phyloP scores from a whole-genome alignment of 2,797 vertebrate species.

The Myripristis jacobus region DNA sequence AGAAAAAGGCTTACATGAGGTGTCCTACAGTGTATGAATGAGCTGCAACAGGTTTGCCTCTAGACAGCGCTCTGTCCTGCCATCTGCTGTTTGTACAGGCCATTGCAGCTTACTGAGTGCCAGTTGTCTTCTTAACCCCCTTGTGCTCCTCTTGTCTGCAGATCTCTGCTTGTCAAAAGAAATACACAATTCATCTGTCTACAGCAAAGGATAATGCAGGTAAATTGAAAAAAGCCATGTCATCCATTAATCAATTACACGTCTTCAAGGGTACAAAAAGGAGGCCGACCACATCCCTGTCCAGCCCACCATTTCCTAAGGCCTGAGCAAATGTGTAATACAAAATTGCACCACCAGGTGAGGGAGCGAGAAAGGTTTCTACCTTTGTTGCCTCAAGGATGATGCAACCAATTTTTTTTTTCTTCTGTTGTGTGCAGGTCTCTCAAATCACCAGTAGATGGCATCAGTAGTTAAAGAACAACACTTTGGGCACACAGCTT shows the following conservation, averaged over 20 bases:
- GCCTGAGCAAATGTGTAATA: not conserved
- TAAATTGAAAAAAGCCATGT: not conserved
- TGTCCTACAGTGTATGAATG: conserved; percentile 37
- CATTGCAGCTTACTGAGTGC: conserved; percentile 37
- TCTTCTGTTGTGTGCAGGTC: conserved; percentile 59
- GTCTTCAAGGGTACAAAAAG: conserved; percentile 1
- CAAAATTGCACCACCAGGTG: conserved; percentile 25
- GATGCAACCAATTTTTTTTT: conserved; percentile 64
- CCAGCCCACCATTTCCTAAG: conserved; percentile 5
- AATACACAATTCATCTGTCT: conserved; percentile 38
- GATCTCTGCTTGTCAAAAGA: conserved; percentile 37
- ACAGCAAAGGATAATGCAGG: conserved; percentile 12
- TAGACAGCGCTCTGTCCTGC: conserved; percentile 57
- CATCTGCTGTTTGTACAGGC: conserved; percentile 62
- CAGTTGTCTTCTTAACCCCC: not conserved
- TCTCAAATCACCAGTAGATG: conserved; percentile 77
- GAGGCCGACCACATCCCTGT: conserved; percentile 6
- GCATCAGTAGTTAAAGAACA: conserved; percentile 72
- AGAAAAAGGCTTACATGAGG: conserved; percentile 48
- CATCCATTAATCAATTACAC: conserved; percentile 19
- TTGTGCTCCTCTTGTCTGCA: conserved; percentile 20
- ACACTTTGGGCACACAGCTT: conserved; percentile 30
- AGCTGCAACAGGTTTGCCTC: conserved; percentile 64
- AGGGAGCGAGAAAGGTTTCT: not conserved
- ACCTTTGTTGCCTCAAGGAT: conserved; percentile 44